These are phyloP conservation scores for Seriola rivoliana DNA, from an alignment of 2,113 vertebrate genomes.

Conservation along the genomic window DNA sequence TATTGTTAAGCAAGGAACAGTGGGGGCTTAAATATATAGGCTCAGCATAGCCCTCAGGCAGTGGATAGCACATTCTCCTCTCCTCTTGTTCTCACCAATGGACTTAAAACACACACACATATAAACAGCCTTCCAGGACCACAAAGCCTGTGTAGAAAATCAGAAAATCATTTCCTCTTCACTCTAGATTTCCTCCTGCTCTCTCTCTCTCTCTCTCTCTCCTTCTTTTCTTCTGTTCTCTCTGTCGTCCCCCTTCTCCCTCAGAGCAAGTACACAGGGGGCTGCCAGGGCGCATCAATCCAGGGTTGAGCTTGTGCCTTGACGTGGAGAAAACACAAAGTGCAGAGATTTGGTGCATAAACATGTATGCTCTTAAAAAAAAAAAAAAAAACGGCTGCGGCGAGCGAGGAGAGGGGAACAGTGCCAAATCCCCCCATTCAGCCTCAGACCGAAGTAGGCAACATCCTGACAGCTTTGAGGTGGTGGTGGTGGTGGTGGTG, in stretches of 20 bases:
- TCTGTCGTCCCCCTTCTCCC: conserved; percentile 66
- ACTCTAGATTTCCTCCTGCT: conserved; percentile 58
- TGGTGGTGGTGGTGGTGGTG: conserved; percentile 14
- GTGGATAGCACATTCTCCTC: conserved; percentile 77
- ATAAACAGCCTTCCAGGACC: conserved; percentile 75
- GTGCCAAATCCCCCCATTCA: conserved; percentile 82
- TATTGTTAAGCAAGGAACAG: conserved; percentile 81
- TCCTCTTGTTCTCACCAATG: conserved; percentile 74
- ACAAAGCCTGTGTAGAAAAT: conserved; percentile 81
- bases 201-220: conserved; percentile 18
- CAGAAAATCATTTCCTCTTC: conserved; percentile 77
- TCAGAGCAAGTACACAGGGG: conserved; percentile 71
- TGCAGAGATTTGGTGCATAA: conserved; percentile 80
- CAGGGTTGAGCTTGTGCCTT: conserved; percentile 71
- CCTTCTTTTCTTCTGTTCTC: conserved; percentile 54
- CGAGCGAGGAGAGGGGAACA: conserved; percentile 52
- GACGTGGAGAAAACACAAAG: conserved; percentile 78
- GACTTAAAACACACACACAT: conserved; percentile 77
- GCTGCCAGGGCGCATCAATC: conserved; percentile 78
- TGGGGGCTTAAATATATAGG: conserved; percentile 80
- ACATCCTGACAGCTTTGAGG: conserved; percentile 81
- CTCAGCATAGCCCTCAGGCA: conserved; percentile 75
- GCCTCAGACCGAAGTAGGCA: conserved; percentile 73
- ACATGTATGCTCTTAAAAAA: conserved; percentile 68
- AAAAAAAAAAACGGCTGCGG: conserved; percentile 41